Evolutionary conservation across 2,113 vertebrate species (phyloP).

Genomic region (human): GRCh38 chr4:30823501-30824000

Average conservation of each 20-base stretch:
- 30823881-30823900: constrained; percentile 37
- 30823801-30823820: constrained; percentile 36
- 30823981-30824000: neutral
- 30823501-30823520: constrained; percentile 89
- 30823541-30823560: constrained; percentile 84
- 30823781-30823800: constrained; percentile 47
- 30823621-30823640: constrained; percentile 67
- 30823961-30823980: neutral
- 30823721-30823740: constrained; percentile 44
- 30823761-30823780: constrained; percentile 40
- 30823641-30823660: constrained; percentile 20
- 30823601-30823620: constrained; percentile 66
- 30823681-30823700: constrained; percentile 58
- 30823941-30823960: constrained; percentile 37
- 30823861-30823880: constrained; percentile 68
- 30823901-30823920: constrained; percentile 50
- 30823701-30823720: constrained; percentile 8
- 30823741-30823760: constrained; percentile 39
- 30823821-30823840: constrained; percentile 34
- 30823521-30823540: constrained; percentile 89
- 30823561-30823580: constrained; percentile 84
- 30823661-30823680: constrained; percentile 46
- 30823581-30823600: constrained; percentile 65
- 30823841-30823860: constrained; percentile 61
- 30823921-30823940: constrained; percentile 55